Evolutionary conservation across 2,797 vertebrate species (phyloP).

Genomic region (Mycteria americana): DNA sequence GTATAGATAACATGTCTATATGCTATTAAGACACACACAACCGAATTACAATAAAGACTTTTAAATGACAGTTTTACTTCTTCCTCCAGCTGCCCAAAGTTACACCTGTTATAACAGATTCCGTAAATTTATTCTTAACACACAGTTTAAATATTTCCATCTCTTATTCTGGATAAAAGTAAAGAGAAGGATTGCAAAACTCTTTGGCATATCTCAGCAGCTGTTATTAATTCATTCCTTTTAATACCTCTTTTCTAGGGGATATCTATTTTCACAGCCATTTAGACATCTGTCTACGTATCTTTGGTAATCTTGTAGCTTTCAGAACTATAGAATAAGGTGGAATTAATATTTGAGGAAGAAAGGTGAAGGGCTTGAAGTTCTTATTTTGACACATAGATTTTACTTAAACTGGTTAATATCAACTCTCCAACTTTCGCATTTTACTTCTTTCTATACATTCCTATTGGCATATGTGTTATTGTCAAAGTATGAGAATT

Average conservation of each 20-base stretch:
- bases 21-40: not conserved
- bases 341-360: not conserved
- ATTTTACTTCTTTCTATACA: not conserved
- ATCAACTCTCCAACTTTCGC: not conserved
- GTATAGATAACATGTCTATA: not conserved
- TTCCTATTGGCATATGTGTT: rapidly evolving
- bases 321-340: not conserved
- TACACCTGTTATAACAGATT: not conserved
- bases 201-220: not conserved
- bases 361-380: not conserved
- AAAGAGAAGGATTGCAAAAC: not conserved
- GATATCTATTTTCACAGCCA: not conserved
- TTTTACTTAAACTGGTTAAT: not conserved
- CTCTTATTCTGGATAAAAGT: not conserved
- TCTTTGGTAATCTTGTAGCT: not conserved
- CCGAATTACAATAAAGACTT: not conserved
- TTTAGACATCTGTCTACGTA: not conserved
- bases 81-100: not conserved
- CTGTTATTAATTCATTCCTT: not conserved
- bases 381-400: not conserved
- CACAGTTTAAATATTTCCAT: not conserved
- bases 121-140: not conserved
- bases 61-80: not conserved
- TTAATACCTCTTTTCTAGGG: not conserved
- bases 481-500: not conserved